Percentiles rank a stretch among this genome's conserved stretches.
These are phyloP conservation scores for Orgyia antiqua DNA, from an alignment of 2,888 invertebrate genomes.

Conservation along the genomic window DNA sequence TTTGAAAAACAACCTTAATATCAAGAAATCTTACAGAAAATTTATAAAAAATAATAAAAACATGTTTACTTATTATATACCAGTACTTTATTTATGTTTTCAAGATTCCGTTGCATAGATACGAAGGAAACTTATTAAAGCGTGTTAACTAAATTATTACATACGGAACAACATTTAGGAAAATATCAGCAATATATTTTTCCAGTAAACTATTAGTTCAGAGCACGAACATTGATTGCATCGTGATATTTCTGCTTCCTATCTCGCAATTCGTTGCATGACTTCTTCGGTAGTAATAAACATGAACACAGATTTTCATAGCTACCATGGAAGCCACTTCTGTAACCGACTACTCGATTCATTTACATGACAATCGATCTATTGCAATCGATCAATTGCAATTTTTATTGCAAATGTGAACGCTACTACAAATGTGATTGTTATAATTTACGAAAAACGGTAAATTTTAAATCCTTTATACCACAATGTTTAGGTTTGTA, in stretches of 20 bases:
- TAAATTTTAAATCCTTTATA: too few relatives aligned
- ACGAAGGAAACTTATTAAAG: too few relatives aligned
- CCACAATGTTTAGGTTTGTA: too few relatives aligned
- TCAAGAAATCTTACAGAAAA: too few relatives aligned
- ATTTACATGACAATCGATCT: background rate
- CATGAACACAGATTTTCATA: conserved; percentile 3
- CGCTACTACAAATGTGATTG: too few relatives aligned
- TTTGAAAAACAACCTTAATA: too few relatives aligned
- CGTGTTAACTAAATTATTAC: background rate
- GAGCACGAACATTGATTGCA: conserved; percentile 8
- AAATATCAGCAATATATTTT: conserved; percentile 1
- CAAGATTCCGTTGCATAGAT: too few relatives aligned
- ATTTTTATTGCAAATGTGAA: background rate
- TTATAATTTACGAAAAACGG: too few relatives aligned
- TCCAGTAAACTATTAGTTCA: background rate
- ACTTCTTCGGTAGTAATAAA: conserved; percentile 3
- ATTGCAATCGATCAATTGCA: background rate
- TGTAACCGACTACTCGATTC: background rate
- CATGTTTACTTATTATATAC: too few relatives aligned
- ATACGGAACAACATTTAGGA: conserved; percentile 10
- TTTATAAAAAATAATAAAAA: too few relatives aligned
- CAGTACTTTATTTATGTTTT: too few relatives aligned
- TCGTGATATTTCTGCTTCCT: conserved; percentile 12
- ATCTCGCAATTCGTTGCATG: conserved; percentile 11
- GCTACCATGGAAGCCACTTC: conserved; percentile 5